Evolutionary conservation across 1,140 invertebrate genomes (phyloP).

Genomic region (Pemphigus obesinymphae): DNA sequence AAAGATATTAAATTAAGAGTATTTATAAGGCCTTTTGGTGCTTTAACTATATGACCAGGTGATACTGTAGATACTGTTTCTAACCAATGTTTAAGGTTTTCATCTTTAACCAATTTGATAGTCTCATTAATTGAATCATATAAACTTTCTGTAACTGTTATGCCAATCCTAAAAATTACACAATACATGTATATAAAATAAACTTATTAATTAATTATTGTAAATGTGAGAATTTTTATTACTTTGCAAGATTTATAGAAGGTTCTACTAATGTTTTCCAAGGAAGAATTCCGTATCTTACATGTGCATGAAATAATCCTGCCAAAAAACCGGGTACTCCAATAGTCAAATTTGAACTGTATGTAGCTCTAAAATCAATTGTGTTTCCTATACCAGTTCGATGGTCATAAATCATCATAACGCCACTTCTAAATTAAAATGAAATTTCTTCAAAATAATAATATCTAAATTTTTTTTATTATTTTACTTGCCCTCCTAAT

Average conservation of each 20-base stretch:
- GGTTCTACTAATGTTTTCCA: slow-evolving; percentile 65
- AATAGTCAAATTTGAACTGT: slow-evolving; percentile 46
- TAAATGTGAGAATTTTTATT: too few relatives aligned
- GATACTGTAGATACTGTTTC: not conserved
- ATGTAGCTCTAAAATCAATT: slow-evolving; percentile 56
- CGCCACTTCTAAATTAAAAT: slow-evolving; percentile 61
- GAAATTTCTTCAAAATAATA: slow-evolving; percentile 41
- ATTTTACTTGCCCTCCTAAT: slow-evolving; percentile 60
- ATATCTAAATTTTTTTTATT: not conserved
- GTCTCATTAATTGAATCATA: slow-evolving; percentile 7
- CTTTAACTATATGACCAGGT: not conserved
- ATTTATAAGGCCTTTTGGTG: slow-evolving; percentile 30
- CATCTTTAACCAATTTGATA: not conserved
- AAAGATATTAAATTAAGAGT: slow-evolving; percentile 41
- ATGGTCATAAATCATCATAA: slow-evolving; percentile 68
- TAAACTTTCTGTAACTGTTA: slow-evolving; percentile 23
- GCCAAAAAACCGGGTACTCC: slow-evolving; percentile 58
- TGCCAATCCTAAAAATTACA: slow-evolving; percentile 10
- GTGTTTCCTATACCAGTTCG: slow-evolving; percentile 53
- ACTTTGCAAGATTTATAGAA: slow-evolving; percentile 60
- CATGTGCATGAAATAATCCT: slow-evolving; percentile 59
- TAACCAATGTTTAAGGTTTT: slow-evolving; percentile 7
- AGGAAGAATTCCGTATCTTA: slow-evolving; percentile 58
- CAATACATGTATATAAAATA: not conserved
- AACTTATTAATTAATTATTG: not conserved